Evolutionary conservation across 1,140 invertebrate species (phyloP).

Genomic region (Palaemon carinicauda): DNA sequence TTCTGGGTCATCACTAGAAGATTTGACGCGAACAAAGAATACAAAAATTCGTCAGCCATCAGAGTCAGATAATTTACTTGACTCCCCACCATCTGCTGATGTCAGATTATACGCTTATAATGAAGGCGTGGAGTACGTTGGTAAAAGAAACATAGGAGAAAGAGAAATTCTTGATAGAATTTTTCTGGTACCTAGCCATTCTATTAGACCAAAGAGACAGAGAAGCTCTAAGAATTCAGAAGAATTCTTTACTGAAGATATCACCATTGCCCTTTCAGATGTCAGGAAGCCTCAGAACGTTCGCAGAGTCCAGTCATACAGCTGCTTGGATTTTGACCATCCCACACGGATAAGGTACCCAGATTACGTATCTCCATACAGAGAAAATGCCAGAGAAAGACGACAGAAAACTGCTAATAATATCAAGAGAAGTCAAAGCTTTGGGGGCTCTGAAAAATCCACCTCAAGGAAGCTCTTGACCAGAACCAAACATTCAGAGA

Average conservation of each 20-base stretch:
- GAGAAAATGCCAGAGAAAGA: neutral
- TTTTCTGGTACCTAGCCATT: neutral
- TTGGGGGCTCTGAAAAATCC: too few species aligned
- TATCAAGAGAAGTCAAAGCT: too few species aligned
- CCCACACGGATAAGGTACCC: neutral
- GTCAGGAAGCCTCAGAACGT: neutral
- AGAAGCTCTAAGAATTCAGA: too few species aligned
- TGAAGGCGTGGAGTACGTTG: neutral
- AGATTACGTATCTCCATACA: neutral
- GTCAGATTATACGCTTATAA: neutral
- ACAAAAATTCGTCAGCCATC: neutral
- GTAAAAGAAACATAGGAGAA: neutral
- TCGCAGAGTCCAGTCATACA: neutral
- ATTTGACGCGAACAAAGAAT: neutral
- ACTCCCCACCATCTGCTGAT: neutral
- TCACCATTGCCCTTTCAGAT: neutral
- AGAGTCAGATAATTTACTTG: neutral
- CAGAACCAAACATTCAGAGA: too few species aligned
- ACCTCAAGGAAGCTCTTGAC: too few species aligned
- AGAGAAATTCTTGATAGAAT: neutral
- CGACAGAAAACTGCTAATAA: neutral
- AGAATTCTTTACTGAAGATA: neutral
- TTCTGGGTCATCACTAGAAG: neutral
- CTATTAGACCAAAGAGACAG: too few species aligned
- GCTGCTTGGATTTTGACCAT: neutral